A percentile compares a stretch with the other conserved stretches of the same genome.
phyloP scores from a whole-genome alignment of 2,113 vertebrate species.

The Rhabdornis inornatus region DNA sequence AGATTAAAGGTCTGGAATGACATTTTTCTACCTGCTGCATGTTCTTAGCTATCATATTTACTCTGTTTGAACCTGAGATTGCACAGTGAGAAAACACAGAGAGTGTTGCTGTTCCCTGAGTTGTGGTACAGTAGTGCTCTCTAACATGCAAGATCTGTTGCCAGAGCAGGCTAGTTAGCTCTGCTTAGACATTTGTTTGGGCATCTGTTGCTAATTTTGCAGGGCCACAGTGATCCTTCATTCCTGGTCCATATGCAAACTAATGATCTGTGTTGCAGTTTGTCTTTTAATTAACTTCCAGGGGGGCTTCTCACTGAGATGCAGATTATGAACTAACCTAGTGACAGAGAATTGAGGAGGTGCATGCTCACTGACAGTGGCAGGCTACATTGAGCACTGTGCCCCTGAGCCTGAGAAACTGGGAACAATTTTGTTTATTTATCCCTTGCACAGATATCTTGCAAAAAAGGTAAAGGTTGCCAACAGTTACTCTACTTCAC shows the following conservation, averaged over 20 bases:
- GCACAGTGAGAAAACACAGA: not conserved
- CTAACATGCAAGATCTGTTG: not conserved
- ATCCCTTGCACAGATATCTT: not conserved
- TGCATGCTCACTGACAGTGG: not conserved
- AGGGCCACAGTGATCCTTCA: not conserved
- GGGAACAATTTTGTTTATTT: not conserved
- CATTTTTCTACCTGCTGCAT: not conserved
- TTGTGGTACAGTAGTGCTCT: not conserved
- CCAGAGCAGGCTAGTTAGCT: not conserved
- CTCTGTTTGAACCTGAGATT: not conserved
- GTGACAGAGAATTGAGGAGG: not conserved
- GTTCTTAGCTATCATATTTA: not conserved
- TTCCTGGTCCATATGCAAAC: not conserved
- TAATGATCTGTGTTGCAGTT: conserved; percentile 29
- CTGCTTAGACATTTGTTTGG: not conserved
- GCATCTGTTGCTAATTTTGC: conserved; percentile 34
- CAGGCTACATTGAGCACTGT: not conserved
- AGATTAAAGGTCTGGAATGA: not conserved
- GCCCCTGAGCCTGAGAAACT: not conserved
- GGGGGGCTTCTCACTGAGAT: not conserved
- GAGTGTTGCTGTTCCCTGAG: not conserved
- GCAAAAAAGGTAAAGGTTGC: not conserved
- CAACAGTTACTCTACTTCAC: not conserved
- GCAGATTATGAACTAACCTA: not conserved
- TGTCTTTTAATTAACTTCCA: conserved; percentile 52